Conservation (phyloP, 2,113 vertebrate species). For the Oriolus oriolus region DNA sequence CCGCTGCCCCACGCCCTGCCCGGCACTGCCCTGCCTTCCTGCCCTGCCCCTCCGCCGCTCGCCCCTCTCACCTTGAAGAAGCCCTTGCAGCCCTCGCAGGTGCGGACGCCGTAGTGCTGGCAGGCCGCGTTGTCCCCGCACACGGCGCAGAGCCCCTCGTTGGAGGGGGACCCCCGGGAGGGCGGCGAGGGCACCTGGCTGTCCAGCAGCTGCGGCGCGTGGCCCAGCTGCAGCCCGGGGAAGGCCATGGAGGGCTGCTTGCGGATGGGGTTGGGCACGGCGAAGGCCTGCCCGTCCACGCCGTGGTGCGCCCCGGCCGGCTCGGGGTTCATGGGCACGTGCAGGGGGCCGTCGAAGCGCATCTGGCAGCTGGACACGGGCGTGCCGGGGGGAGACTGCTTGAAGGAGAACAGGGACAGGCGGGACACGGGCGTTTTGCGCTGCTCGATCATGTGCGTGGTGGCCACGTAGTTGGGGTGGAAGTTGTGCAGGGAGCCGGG, state of each 20-base stretch:
- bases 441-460: conserved; percentile 94
- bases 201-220: conserved; percentile 93
- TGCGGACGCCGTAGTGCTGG: conserved; percentile 95
- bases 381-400: conserved; percentile 94
- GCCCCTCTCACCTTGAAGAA: conserved; percentile 88
- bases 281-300: conserved; percentile 90
- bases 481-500: conserved; percentile 94
- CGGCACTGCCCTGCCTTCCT: background rate
- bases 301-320: conserved; percentile 83
- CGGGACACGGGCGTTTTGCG: conserved; percentile 93
- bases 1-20: background rate
- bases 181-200: conserved; percentile 92
- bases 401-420: conserved; percentile 97
- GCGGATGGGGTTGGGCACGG: conserved; percentile 87
- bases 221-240: conserved; percentile 92
- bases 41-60: background rate
- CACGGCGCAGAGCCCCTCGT: conserved; percentile 95
- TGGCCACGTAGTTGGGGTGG: conserved; percentile 97
- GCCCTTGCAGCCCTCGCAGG: conserved; percentile 96
- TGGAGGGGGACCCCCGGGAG: conserved; percentile 93
- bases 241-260: conserved; percentile 92
- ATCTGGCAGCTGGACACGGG: conserved; percentile 98
- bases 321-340: conserved; percentile 91
- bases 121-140: conserved; percentile 97
- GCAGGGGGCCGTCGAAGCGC: conserved; percentile 95